Evolutionary conservation across 1,140 invertebrate species (phyloP).

Genomic region (Plectrocnemia conspersa): DNA sequence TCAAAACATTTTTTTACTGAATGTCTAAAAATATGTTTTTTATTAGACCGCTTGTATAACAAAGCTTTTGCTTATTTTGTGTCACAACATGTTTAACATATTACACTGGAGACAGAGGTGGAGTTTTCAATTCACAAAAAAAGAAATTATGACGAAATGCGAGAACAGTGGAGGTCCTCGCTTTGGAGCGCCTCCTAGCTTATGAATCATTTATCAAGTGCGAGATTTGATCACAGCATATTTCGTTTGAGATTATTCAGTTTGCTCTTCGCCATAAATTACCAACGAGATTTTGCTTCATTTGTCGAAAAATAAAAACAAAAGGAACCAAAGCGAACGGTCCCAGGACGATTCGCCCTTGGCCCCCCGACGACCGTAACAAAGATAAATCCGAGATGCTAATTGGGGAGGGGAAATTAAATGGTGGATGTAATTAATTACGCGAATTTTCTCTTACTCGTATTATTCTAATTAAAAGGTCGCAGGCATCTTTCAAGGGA

Average conservation of each 20-base stretch:
- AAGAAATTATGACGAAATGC: no score
- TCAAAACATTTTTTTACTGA: no score
- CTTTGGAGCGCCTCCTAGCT: background rate
- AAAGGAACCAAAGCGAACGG: constrained; percentile 3
- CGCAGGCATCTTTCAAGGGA: constrained; percentile 1
- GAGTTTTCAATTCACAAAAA: no score
- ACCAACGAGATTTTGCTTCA: constrained; percentile 5
- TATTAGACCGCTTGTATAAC: no score
- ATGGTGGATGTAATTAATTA: constrained; percentile 24
- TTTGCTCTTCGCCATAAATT: constrained; percentile 9
- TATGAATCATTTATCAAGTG: constrained; percentile 12
- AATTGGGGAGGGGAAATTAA: constrained; percentile 26
- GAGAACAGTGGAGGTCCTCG: no score
- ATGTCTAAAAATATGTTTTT: no score
- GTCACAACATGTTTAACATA: no score
- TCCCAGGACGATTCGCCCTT: constrained; percentile 13
- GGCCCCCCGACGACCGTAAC: constrained; percentile 5
- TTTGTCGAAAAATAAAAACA: constrained; percentile 16
- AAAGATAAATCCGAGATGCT: constrained; percentile 18
- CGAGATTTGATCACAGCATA: constrained; percentile 5
- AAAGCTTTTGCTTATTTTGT: no score
- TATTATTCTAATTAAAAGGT: constrained; percentile 27
- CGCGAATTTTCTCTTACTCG: constrained; percentile 19
- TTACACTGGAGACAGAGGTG: no score
- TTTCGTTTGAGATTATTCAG: constrained; percentile 11